Base-by-base conservation (phyloP, 2,797 vertebrate genomes). In the Helostoma temminkii region DNA sequence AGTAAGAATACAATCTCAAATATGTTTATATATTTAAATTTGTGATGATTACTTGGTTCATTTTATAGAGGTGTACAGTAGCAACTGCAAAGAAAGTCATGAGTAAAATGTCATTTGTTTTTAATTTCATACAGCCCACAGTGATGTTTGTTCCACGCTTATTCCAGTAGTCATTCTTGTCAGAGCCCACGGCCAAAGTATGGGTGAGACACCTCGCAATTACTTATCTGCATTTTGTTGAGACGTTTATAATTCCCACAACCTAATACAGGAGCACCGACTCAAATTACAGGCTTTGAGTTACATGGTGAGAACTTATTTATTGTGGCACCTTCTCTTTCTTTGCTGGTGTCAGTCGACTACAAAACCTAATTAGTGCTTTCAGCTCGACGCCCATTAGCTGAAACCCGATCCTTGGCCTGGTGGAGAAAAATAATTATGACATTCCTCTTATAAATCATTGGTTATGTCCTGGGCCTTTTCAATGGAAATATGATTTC, bases 401-500 rank as follows among this genome's bases (percentile, higher is more conserved):
- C 86, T 85, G 94, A 93, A 95, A 96, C 95, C 86, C 89, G 93
- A 97, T 95, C 94, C 93, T 86, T 91, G 90, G 85, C 90, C 90
- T 70, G 71, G 56, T 71, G 93, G 92, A 93, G 92, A 90, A 91
- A 95, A 96, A 96, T 96, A 96, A 96, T 95, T 96, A 95, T 93
- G 82, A 94, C 95, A 96, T 96, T 94, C 95, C 94, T 89, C 91
- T 91, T 95, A 95, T 96, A 97, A 97, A 97, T 96, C 95, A 95
- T 94, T 92, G 93, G 95, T 95, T 94, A 92, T 95, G 95, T 95
- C 94, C 94, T 92, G 53, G 68, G 92, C 94, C 93, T 91, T 93
- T 94, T 89, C 93, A 93, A 94, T 95, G 93, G 95, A 97, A 96
- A 97, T 97, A 97, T 98, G 96, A 96, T 96, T 96, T 96, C 94